phyloP scores from a whole-genome alignment of 1,140 invertebrate species.

The Lutraria rhynchaena region DNA sequence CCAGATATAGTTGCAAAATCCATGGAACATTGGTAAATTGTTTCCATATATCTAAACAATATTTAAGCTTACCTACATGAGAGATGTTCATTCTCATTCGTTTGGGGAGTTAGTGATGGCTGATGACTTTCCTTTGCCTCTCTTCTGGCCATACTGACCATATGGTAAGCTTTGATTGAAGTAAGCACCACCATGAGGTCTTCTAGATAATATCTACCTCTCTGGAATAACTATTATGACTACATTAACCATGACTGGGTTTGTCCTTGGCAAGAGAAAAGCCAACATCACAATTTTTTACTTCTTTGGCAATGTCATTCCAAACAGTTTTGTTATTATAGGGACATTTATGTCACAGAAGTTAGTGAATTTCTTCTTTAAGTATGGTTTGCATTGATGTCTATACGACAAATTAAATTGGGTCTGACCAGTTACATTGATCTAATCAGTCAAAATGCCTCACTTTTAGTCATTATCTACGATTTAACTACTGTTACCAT shows the following conservation, averaged over 20 bases:
- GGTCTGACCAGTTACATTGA: slow-evolving; percentile 2
- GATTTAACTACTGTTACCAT: slow-evolving; percentile 21
- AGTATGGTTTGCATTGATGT: background rate
- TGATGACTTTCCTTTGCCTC: background rate
- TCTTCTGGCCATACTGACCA: background rate
- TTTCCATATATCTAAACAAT: slow-evolving; percentile 34
- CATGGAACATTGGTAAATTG: slow-evolving; percentile 28
- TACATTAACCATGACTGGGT: too few species aligned
- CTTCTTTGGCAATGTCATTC: slow-evolving; percentile 29
- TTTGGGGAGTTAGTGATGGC: slow-evolving; percentile 21
- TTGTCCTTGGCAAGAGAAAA: background rate
- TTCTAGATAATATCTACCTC: too few species aligned
- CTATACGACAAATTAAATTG: slow-evolving; percentile 15
- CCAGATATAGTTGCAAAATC: slow-evolving; percentile 30
- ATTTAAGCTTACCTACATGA: slow-evolving; percentile 17
- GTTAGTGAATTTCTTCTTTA: slow-evolving; percentile 26
- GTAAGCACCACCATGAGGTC: too few species aligned
- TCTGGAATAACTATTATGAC: too few species aligned
- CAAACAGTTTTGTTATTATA: slow-evolving; percentile 27
- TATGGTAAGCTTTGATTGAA: too few species aligned
- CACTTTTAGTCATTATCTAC: background rate
- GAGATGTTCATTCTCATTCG: slow-evolving; percentile 4
- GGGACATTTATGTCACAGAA: background rate
- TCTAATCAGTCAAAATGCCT: background rate
- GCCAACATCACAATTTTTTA: slow-evolving; percentile 11